Base-by-base conservation (phyloP, 2,888 invertebrate species). In the Rutpela maculata region DNA sequence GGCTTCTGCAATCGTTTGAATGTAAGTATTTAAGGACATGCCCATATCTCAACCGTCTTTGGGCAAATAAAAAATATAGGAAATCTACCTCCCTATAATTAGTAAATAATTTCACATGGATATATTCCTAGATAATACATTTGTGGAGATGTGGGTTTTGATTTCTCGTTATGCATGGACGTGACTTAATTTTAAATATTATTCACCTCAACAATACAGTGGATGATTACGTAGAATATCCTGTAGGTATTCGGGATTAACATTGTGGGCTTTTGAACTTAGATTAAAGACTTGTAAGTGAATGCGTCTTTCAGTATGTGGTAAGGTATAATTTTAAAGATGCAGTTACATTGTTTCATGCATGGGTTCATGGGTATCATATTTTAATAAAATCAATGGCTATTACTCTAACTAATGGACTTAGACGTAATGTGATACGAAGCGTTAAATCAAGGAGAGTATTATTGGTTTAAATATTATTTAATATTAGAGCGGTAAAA, bases 201-300 rank as follows among this genome's bases (percentile, higher is more conserved):
- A 43, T 43, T 43, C 43, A 15, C 43, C 43, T 43, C 43, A 15
- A 43, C 15, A 4, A 5, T 43, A 43, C 43, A 12, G 43, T 43
- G 12, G 15, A 43, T 43, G 0, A 15, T 15, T 43, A 15, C 1
- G 4, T 43, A 15, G 43, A 43, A 15, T 43, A 43, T 43, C 15
- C 15, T 43, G 11, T 43, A 43, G 15, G 9, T 35, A 35, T 35
- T 43, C 43, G 43, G 43, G 43, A 43, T 43, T 43, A 43, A 15
- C 43, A 43, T 43, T 43, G 12, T 43, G 43, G 7, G 43, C 43
- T 12, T 9, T 35, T 35, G 31, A 35, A n/a, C 43, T 66, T 38
- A 43, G 38, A 18, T 18, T 18, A 62, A 62, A 19, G 19, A 62
- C 43, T 18, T 19, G n/a, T 66, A 66, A 43, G 66, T 66, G 43